Conservation (phyloP, 2,888 invertebrate species). For the Strigamia maritima region DNA sequence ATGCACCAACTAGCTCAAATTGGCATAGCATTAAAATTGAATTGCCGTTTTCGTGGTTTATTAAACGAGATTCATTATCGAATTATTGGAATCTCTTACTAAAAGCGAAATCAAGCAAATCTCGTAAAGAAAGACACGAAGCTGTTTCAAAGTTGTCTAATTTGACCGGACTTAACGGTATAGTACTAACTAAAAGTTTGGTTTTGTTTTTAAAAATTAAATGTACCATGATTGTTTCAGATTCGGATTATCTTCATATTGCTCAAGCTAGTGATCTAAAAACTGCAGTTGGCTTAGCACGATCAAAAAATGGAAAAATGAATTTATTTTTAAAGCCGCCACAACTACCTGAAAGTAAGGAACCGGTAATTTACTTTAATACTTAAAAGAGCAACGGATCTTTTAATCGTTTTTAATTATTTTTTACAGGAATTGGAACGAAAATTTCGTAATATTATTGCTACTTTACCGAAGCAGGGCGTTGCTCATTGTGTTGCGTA, state of each 20-base stretch:
- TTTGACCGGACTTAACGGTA: background rate
- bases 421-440: conserved; percentile 45
- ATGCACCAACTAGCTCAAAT: background rate
- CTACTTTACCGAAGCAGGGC: conserved; percentile 52
- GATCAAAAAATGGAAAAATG: conserved; percentile 65
- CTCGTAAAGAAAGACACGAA: background rate
- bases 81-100: background rate
- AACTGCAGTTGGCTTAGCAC: conserved; percentile 73
- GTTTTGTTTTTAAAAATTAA: background rate
- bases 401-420: background rate
- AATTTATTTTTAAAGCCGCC: conserved; percentile 70
- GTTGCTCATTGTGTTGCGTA: conserved; percentile 57
- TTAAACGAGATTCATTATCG: background rate
- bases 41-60: background rate
- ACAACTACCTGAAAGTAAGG: conserved; percentile 39
- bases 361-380: conserved; percentile 37
- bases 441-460: conserved; percentile 54
- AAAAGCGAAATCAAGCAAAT: background rate
- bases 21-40: conserved; percentile 18
- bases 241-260: conserved; percentile 65
- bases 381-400: background rate
- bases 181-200: background rate
- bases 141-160: background rate
- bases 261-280: conserved; percentile 74
- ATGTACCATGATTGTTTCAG: conserved; percentile 48